phyloP scores from a whole-genome alignment of 1,140 invertebrate species.

The Nilaparvata lugens region DNA sequence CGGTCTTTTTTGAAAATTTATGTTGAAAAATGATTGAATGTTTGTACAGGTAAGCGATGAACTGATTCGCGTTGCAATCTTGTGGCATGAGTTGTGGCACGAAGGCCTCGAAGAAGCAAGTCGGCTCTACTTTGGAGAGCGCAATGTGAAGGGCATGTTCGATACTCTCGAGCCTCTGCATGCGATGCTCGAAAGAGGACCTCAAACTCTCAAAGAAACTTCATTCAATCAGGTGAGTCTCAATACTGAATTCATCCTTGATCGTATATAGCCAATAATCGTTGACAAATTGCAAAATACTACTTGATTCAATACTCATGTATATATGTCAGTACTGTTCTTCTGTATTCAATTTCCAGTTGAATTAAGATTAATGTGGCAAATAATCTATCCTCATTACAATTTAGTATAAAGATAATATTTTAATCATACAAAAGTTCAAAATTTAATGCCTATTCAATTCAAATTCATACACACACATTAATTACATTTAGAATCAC shows the following conservation, averaged over 20 bases:
- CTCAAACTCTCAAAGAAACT: constrained; percentile 92
- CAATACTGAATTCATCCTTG: background rate
- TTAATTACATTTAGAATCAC: no score
- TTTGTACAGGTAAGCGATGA: constrained; percentile 78
- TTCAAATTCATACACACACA: no score
- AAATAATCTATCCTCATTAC: no score
- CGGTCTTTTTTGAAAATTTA: background rate
- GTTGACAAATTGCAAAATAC: background rate
- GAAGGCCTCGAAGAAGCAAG: constrained; percentile 97
- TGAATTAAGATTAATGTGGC: no score
- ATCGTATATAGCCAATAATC: background rate
- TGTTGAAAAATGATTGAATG: background rate
- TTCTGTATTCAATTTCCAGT: no score
- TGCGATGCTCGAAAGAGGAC: constrained; percentile 83
- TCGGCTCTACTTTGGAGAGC: constrained; percentile 90
- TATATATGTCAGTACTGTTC: no score
- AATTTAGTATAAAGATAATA: no score
- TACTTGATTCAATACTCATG: background rate
- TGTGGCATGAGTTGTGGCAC: constrained; percentile 99
- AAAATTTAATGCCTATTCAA: no score
- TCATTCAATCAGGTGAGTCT: constrained; percentile 76
- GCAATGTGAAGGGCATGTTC: constrained; percentile 92
- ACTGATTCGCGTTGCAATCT: constrained; percentile 92
- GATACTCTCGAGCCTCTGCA: constrained; percentile 91
- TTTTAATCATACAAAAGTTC: no score